Percentiles rank a stretch among this genome's conserved stretches.
phyloP scores from a whole-genome alignment of 1,140 invertebrate species.

The Nylanderia fulva region DNA sequence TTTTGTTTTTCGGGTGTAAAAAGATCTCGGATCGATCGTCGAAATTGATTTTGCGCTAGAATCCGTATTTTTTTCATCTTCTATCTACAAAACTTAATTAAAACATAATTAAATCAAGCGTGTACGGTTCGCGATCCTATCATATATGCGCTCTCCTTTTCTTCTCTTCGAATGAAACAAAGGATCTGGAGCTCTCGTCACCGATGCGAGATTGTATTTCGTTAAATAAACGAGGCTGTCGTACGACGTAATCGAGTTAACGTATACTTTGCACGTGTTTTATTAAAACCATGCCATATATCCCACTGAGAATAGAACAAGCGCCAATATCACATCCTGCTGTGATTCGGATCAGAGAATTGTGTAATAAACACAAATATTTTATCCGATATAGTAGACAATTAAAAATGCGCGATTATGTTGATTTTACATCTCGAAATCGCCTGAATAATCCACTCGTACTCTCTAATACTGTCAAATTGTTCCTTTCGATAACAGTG shows the following conservation, averaged over 20 bases:
- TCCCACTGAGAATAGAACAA: not conserved
- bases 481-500: not conserved
- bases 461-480: not conserved
- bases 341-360: slow-evolving; percentile 2
- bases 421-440: not conserved
- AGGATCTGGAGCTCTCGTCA: slow-evolving; percentile 37
- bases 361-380: slow-evolving; percentile 19
- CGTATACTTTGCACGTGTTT: slow-evolving; percentile 42
- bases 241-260: slow-evolving; percentile 37
- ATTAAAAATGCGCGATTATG: not conserved
- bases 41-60: not conserved
- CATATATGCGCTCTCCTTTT: not conserved
- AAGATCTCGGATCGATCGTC: not conserved
- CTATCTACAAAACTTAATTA: not conserved
- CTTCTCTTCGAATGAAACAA: not conserved
- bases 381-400: slow-evolving; percentile 14
- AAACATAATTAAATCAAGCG: not conserved
- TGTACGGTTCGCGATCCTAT: slow-evolving; percentile 30
- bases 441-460: not conserved
- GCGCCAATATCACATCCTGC: slow-evolving; percentile 4
- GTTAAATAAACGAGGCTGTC: slow-evolving; percentile 40
- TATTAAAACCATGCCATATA: slow-evolving; percentile 8
- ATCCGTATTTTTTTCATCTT: slow-evolving; percentile 14
- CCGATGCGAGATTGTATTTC: slow-evolving; percentile 36
- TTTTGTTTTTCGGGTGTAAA: not conserved